Evolutionary conservation across 64 coral and sea anemone species (phyloP).

Genomic region (Pocillopora damicornis): DNA sequence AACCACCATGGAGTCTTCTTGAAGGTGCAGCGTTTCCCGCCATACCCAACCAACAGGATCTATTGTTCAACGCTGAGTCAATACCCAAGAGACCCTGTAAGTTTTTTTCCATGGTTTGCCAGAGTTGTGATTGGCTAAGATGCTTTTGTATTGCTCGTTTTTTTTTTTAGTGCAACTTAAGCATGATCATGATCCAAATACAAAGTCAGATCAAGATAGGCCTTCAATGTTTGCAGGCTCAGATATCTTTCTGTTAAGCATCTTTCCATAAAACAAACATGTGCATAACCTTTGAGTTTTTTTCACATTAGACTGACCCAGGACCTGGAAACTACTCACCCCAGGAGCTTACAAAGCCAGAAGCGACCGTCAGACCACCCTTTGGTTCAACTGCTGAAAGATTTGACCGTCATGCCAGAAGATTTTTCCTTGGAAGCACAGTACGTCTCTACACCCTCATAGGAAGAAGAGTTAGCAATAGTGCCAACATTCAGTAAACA

Average conservation of each 20-base stretch:
- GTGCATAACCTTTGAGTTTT: background rate
- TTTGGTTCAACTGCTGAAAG: slow-evolving; percentile 95
- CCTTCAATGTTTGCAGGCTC: too few relatives aligned
- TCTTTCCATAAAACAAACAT: too few relatives aligned
- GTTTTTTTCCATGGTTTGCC: background rate
- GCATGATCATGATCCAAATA: too few relatives aligned
- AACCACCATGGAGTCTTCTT: slow-evolving; percentile 81
- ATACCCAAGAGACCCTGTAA: slow-evolving; percentile 82
- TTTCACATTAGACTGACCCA: slow-evolving; percentile 52
- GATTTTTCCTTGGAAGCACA: slow-evolving; percentile 84
- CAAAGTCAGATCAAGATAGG: too few relatives aligned
- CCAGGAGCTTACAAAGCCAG: slow-evolving; percentile 62
- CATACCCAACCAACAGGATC: slow-evolving; percentile 83
- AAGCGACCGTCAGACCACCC: slow-evolving; percentile 58
- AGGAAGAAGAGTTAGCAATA: too few relatives aligned
- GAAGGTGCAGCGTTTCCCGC: slow-evolving; percentile 82
- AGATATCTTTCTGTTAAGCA: too few relatives aligned
- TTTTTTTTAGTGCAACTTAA: too few relatives aligned
- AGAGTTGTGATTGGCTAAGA: background rate
- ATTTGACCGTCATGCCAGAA: slow-evolving; percentile 82
- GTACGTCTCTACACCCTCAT: slow-evolving; percentile 43
- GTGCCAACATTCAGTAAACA: too few relatives aligned
- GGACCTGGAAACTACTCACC: slow-evolving; percentile 80
- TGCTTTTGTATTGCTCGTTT: too few relatives aligned
- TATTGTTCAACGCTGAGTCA: slow-evolving; percentile 95